Base-by-base conservation (phyloP, 1,140 invertebrate species). In the Plodia interpunctella region DNA sequence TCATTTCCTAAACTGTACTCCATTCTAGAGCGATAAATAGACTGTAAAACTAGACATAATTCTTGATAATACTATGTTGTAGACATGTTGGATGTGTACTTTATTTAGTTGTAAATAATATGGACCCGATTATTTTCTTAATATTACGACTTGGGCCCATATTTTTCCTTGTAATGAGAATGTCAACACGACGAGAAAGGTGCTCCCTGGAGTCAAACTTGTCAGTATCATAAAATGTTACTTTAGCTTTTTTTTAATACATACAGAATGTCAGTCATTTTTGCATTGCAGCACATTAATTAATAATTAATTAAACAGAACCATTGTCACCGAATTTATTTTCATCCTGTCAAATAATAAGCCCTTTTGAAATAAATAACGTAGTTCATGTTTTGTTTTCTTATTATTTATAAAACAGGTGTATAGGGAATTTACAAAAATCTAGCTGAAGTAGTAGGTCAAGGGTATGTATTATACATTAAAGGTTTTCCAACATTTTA, bases 401-500 rank as follows among this genome's bases (percentile, higher is more conserved):
- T 3, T 35, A 35, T 13, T 35, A 5, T 35, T 35, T 5, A 10
- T 35, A 35, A 35, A 11, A 10, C 8, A 5, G 3, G 8, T 35
- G 32, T 35, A n/a, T n/a, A n/a, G 13, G 32, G 3, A 11, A 35
- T 35, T 35, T 35, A 11, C 13, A 6, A 25, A 25, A 25, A 25
- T 25, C 21, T 25, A 25, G 21, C 21, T 25, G 21, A 44, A 44
- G 10, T n/a, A 10, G 38, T 44, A 44, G 38, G 38, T n/a, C 38
- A 44, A 44, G 15, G 15, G 10, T 35, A n/a, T n/a, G n/a, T n/a
- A n/a, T n/a, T n/a, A n/a, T 13, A 35, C 9, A 35, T 10, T 11
- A 9, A 35, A 19, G 1, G 20, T 55, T 61, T 64, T 53, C 15
- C 44, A 44, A 60, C 18, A 67, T 68, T 63, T 62, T 66, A 61